phyloP scores from a whole-genome alignment of 2,888 invertebrate genomes.

The Clanis bilineata region DNA sequence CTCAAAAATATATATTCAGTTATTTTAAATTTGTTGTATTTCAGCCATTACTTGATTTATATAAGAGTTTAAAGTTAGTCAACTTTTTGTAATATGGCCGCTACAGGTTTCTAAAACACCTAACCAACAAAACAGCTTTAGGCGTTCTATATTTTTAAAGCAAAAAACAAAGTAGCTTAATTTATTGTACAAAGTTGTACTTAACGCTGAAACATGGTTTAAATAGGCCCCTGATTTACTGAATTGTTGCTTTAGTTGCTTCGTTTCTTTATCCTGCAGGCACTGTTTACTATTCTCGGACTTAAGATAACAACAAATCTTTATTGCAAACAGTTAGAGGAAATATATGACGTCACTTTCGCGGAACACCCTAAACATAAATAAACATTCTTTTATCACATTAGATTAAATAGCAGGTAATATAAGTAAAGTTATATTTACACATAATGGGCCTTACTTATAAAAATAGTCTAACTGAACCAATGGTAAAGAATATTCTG shows the following conservation, averaged over 20 bases:
- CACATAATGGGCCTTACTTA: no score
- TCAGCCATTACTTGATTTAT: no score
- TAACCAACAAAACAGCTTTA: not conserved
- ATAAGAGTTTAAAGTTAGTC: no score
- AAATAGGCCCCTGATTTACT: slow-evolving; percentile 15
- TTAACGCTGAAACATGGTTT: slow-evolving; percentile 13
- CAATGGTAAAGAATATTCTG: no score
- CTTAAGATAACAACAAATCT: slow-evolving; percentile 12
- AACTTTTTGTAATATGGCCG: no score
- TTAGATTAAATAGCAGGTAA: no score
- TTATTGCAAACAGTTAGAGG: slow-evolving; percentile 18
- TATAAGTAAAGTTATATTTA: no score
- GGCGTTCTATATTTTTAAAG: not conserved
- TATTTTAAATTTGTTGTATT: no score
- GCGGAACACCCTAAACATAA: not conserved
- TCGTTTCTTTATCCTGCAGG: slow-evolving; percentile 9
- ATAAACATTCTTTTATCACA: no score
- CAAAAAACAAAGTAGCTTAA: not conserved
- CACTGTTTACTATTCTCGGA: slow-evolving; percentile 14
- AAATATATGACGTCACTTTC: slow-evolving; percentile 13
- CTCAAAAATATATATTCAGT: no score
- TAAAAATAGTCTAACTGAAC: no score
- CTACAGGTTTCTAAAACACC: not conserved
- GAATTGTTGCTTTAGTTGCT: slow-evolving; percentile 7
- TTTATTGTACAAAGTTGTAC: slow-evolving; percentile 11